phyloP scores from a whole-genome alignment of 2,113 vertebrate species.

The Neodon shergylaensis region DNA sequence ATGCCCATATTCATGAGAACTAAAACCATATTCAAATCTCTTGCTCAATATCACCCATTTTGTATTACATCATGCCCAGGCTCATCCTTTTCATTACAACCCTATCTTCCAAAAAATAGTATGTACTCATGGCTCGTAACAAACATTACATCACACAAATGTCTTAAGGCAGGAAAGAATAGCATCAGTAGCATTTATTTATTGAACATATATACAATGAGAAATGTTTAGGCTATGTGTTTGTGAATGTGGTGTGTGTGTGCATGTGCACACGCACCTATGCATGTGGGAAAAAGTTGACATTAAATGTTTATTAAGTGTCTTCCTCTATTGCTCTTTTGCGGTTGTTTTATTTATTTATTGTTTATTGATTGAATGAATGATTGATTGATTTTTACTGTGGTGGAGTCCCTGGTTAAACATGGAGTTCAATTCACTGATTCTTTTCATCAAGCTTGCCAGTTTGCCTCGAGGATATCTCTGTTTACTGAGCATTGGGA shows the following conservation, averaged over 20 bases:
- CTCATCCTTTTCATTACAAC: neutral
- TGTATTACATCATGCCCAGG: neutral
- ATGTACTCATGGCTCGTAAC: neutral
- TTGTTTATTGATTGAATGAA: too few species aligned
- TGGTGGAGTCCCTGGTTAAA: neutral
- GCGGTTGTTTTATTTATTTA: accelerated
- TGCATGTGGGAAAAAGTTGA: too few species aligned
- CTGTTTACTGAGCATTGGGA: neutral
- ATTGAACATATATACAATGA: neutral
- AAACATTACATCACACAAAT: neutral
- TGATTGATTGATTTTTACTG: accelerated
- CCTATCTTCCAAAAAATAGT: neutral
- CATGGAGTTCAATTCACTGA: neutral
- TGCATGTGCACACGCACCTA: too few species aligned
- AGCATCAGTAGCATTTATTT: neutral
- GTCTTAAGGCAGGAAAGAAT: neutral
- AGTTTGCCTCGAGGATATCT: neutral
- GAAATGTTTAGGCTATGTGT: neutral
- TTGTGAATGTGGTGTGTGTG: too few species aligned
- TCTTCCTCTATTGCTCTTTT: neutral
- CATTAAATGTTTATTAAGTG: neutral
- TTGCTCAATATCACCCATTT: neutral
- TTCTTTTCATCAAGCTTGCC: neutral
- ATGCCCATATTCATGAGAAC: neutral
- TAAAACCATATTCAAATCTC: neutral